phyloP scores from a whole-genome alignment of 2,113 vertebrate species.

The Gallinago paraguaiae region DNA sequence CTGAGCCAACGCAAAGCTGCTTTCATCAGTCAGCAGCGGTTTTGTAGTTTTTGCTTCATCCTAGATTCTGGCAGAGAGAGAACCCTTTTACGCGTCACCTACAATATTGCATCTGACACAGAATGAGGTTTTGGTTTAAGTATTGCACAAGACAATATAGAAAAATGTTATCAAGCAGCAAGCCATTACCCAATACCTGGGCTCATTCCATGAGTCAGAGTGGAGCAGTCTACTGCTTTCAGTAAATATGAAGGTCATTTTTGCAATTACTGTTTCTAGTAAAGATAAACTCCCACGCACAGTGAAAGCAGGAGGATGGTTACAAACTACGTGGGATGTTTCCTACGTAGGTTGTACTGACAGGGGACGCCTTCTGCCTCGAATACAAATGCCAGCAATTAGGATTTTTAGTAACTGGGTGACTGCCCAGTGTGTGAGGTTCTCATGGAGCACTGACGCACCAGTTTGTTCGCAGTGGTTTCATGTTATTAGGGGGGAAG shows the following conservation, averaged over 20 bases:
- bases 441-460: background rate
- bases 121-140: background rate
- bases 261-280: conserved; percentile 50
- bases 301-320: background rate
- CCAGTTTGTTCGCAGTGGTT: fast-evolving
- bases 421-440: background rate
- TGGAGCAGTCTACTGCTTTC: conserved; percentile 2
- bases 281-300: conserved; percentile 12
- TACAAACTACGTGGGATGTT: background rate
- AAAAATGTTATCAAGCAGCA: background rate
- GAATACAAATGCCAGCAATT: background rate
- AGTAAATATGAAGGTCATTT: conserved; percentile 38
- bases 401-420: conserved; percentile 5
- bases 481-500: background rate
- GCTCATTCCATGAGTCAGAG: conserved; percentile 47
- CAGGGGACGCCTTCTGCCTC: background rate
- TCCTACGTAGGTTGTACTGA: background rate
- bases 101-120: background rate
- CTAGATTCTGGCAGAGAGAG: background rate
- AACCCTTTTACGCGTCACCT: fast-evolving
- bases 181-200: background rate
- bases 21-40: background rate
- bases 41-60: background rate
- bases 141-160: background rate
- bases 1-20: background rate